phyloP scores from a whole-genome alignment of 2,888 invertebrate genomes.

The Drosophila hamatofila region DNA sequence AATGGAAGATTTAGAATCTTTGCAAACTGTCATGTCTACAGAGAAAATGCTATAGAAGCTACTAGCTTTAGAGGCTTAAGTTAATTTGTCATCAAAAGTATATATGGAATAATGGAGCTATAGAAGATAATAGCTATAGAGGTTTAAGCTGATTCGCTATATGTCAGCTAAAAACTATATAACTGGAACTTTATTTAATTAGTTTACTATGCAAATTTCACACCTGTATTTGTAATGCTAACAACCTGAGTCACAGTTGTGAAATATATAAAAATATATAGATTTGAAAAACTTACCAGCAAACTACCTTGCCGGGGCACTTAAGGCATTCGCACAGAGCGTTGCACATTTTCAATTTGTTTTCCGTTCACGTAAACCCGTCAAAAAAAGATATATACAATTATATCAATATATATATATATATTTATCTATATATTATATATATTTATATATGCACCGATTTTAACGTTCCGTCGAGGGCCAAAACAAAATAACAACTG shows the following conservation, averaged over 20 bases:
- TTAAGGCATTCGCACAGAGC: slow-evolving; percentile 81
- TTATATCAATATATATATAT: slow-evolving; percentile 10
- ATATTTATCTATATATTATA: slow-evolving; percentile 5
- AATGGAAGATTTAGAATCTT: no score
- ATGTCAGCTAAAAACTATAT: background rate
- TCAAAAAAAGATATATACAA: slow-evolving; percentile 5
- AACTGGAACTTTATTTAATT: no score
- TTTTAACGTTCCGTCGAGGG: slow-evolving; percentile 35
- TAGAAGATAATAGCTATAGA: background rate
- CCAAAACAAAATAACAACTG: slow-evolving; percentile 64
- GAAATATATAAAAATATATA: background rate
- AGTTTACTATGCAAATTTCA: slow-evolving; percentile 9
- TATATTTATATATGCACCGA: slow-evolving; percentile 11
- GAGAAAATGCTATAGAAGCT: no score
- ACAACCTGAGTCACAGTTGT: slow-evolving; percentile 27
- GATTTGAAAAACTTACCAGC: slow-evolving; percentile 76
- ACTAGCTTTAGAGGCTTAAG: no score
- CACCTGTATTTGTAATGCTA: background rate
- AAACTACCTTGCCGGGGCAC: slow-evolving; percentile 82
- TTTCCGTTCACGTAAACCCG: slow-evolving; percentile 21
- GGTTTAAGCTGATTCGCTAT: background rate
- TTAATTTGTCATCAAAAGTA: no score
- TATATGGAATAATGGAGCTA: no score
- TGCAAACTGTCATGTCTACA: no score
- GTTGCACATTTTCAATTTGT: slow-evolving; percentile 76